These are phyloP conservation scores for Drosophila siamana DNA, from an alignment of 2,888 invertebrate genomes.

Conservation along the genomic window DNA sequence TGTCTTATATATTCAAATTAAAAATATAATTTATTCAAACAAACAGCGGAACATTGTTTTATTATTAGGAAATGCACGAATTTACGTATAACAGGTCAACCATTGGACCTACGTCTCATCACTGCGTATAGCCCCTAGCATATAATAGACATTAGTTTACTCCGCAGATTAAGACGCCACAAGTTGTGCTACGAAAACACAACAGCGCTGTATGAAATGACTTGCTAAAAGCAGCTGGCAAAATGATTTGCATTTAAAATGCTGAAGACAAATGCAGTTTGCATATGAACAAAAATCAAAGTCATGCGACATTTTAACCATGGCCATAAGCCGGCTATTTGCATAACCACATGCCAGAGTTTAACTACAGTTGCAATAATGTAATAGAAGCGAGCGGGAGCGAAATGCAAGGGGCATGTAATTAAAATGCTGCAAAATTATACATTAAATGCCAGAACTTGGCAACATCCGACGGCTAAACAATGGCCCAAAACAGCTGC, in stretches of 20 bases:
- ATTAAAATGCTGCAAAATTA: slow-evolving; percentile 79
- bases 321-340: slow-evolving; percentile 62
- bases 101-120: neutral
- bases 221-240: slow-evolving; percentile 29
- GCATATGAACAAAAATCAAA: slow-evolving; percentile 62
- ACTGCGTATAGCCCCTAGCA: neutral
- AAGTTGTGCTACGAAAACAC: slow-evolving; percentile 38
- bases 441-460: slow-evolving; percentile 76
- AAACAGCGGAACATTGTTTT: neutral
- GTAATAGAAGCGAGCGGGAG: neutral
- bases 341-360: slow-evolving; percentile 64
- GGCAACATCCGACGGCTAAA: slow-evolving; percentile 76
- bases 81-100: no score
- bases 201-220: slow-evolving; percentile 30
- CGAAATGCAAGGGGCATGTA: slow-evolving; percentile 45
- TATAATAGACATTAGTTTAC: slow-evolving; percentile 4
- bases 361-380: neutral
- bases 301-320: slow-evolving; percentile 61
- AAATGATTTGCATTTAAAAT: slow-evolving; percentile 63
- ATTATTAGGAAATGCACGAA: neutral
- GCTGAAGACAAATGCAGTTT: slow-evolving; percentile 47
- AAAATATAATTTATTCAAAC: no score
- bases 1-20: no score
- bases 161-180: slow-evolving; percentile 23
- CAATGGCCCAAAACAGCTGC: slow-evolving; percentile 75